Base-by-base conservation (phyloP, 2,113 vertebrate genomes). In the Saguinus imperator region DNA sequence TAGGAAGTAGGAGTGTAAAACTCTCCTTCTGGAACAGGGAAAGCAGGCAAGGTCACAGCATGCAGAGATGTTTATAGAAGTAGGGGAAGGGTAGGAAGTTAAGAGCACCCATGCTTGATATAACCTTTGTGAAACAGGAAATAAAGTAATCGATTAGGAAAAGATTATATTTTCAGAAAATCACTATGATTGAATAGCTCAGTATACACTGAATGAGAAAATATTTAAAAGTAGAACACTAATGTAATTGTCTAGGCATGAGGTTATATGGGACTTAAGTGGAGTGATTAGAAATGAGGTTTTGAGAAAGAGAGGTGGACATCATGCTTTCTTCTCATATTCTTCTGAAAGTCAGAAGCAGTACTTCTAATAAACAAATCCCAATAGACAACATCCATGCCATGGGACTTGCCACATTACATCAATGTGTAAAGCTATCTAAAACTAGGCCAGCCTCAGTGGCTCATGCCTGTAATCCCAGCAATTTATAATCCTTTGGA, bases 91-190 rank as follows among this genome's bases (percentile, higher is more conserved):
- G 81, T 92, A 97, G 94, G 94, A 97, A 97, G 80, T 81, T 29
- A 29, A 81, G 83, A 77, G 87, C 55, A 87, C 58, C 94, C 84
- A 77, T 82, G 92, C 72, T 40, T 84, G 82, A 40, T 16, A 50
- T 8, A 84, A 64, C 17, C 70, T 94, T 64, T 91, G 86, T 89
- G 79, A 95, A 91, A 86, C 40, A 89, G 93, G 94, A 97, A 94
- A 84, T 68, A 66, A 97, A 94, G 80, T 68, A 66, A 70, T 29
- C 25, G 79, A 79, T 75, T 50, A 43, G 92, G 68, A 87, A 75
- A 87, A 14, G 4, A 45, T 68, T 14, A 6, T 55, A 57, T 75
- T 90, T 90, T 85, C 61, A 88, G 83, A 87, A 95, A 91, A 48
- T 52, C 18, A 61, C 4, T 14, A 57, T 16, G 17, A 6, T 11